Evolutionary conservation across 2,113 vertebrate species (phyloP), one percentile per base, ranked within the genome.

Genomic region (Callocephalon fimbriatum): DNA sequence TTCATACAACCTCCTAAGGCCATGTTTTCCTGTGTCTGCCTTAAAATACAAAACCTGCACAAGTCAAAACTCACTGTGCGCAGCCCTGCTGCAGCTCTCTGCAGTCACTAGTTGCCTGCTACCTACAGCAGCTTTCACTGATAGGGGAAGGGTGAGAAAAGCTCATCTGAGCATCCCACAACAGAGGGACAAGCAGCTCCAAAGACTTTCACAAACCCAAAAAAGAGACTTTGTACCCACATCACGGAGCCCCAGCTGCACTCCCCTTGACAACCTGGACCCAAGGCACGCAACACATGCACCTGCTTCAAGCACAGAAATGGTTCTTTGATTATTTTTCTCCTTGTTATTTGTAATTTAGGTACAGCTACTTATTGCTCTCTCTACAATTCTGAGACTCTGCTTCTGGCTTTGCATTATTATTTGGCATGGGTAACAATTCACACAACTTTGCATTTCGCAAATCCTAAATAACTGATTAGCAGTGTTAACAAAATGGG

Each of bases 381-480:
- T 42, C 54, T 44, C 27, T 48, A 48, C 13, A 51, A 70, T 15
- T 22, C 58, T 37, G 44, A 62, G 15, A 58, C 51, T 42, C 35
- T 16, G 10, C 53, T 80, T 67, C 87, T 89, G 45, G 68, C 37
- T 92, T 63, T 38, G 40, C 25, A 18, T 82, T 73, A 59, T 67
- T 82, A 31, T 68, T 18, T 3, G 7, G 47, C 3, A 1, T 4
- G 13, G 12, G 31, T 59, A 75, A 79, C 66, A 50, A 87, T 82
- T 86, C 40, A 61, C 18, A 53, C 1, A 2, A 58, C 56, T 72
- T 31, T 29, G 35, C 50, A 51, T 75, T 71, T 92, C 68, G 54
- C 65, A 85, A 87, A 67, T 58, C 77, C 16, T 91, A 73, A 94
- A 72, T 89, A 84, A 79, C 40, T 88, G 65, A 79, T 95, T 54